phyloP scores from a whole-genome alignment of 2,113 vertebrate species.

The Brachionichthys hirsutus region DNA sequence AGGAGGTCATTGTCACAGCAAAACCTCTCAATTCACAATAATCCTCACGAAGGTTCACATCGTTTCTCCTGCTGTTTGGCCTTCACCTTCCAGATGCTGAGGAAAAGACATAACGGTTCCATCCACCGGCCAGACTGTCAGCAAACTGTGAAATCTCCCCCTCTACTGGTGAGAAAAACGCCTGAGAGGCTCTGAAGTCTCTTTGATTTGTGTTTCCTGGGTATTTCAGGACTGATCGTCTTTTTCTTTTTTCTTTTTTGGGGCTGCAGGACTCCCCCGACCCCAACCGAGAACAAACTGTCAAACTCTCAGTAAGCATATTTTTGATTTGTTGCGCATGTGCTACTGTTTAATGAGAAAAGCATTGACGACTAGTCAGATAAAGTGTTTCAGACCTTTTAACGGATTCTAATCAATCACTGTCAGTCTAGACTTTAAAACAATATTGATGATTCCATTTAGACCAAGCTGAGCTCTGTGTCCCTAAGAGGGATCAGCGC shows the following conservation, averaged over 20 bases:
- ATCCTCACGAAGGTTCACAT: too few relatives aligned
- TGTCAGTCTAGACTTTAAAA: slow-evolving; percentile 1
- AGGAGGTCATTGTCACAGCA: too few relatives aligned
- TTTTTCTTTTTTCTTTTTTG: slow-evolving; percentile 3
- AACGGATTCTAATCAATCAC: neutral
- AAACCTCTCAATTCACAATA: neutral
- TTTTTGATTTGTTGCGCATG: neutral
- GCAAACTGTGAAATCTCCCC: slow-evolving; percentile 94
- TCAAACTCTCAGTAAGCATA: slow-evolving; percentile 92
- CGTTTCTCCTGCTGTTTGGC: too few relatives aligned
- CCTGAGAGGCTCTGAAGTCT: neutral
- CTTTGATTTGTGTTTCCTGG: neutral
- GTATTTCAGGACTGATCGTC: neutral
- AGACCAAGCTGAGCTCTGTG: slow-evolving; percentile 96
- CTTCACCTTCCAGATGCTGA: slow-evolving; percentile 82
- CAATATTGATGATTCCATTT: slow-evolving; percentile 26
- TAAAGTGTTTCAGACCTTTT: too few relatives aligned
- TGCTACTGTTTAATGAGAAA: too few relatives aligned
- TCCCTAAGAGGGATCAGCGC: slow-evolving; percentile 92
- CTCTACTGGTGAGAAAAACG: slow-evolving; percentile 84
- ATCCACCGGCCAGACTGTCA: slow-evolving; percentile 89
- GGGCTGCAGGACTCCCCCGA: slow-evolving; percentile 90
- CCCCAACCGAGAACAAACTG: slow-evolving; percentile 85
- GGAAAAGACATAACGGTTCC: slow-evolving; percentile 83
- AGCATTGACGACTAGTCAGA: too few relatives aligned